Evolutionary conservation across 2,888 invertebrate species (phyloP), one percentile per base, ranked within the genome.

Genomic region (Furcula furcula): DNA sequence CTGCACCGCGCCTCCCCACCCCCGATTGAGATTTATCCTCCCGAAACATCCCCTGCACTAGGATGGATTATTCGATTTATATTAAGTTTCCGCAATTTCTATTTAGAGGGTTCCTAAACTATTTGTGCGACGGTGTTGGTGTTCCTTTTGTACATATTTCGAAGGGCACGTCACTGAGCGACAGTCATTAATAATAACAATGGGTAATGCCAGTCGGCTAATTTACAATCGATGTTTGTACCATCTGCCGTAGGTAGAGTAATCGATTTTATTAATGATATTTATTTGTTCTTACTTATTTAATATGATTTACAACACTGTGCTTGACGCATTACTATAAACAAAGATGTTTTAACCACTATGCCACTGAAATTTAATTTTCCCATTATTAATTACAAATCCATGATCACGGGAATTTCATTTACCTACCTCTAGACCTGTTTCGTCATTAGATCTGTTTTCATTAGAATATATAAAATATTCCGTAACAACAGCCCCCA

Each of bases 81-180:
- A 87, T 86, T 86, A 82, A 80, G 84, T 88, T 87, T 87, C 83
- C 86, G 83, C 79, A 79, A 82, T 83, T 84, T 76, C 81, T 74
- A 78, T 79, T 79, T 69, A 71, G 77, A 83, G 81, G 80, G 85
- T 79, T 70, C 67, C 69, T 59, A 69, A 62, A 64, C 75, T 76
- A 75, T 75, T 80, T 66, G 71, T 58, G 60, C 70, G 56, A 51
- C 62, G 63, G 64, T 73, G 74, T 76, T 62, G 52, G 51, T 63
- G 62, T 65, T 75, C 7, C 76, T 68, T 77, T 84, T 80, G 77
- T 81, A 76, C 78, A 77, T 69, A 76, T 74, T 75, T 60, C 55
- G 75, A 69, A 77, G 84, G 84, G 80, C 69, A 68, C 65, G 76
- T 72, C 74, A 65, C 51, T 40, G 50, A 62, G 65, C 62, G 69